Evolutionary conservation across 1,140 invertebrate genomes (phyloP).

Genomic region (Aphaenogaster rudis): DNA sequence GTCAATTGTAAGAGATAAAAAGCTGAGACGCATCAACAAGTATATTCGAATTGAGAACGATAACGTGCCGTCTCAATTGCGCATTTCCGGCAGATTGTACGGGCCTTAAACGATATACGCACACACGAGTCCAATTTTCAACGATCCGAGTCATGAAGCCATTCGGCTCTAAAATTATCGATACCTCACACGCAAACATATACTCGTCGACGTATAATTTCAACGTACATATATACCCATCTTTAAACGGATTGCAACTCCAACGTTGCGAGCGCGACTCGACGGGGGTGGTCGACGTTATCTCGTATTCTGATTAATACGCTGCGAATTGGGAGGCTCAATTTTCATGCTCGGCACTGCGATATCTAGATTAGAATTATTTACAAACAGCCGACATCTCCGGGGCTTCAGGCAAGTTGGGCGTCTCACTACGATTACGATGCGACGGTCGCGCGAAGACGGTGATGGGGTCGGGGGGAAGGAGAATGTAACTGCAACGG

Average conservation of each 20-base stretch:
- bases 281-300: constrained; percentile 11
- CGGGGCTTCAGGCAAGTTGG: background rate
- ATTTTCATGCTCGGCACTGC: constrained; percentile 37
- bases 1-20: constrained; percentile 4
- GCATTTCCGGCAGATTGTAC: background rate
- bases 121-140: background rate
- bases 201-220: constrained; percentile 2
- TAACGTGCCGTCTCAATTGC: background rate
- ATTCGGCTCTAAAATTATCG: constrained; percentile 27
- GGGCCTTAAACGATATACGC: background rate
- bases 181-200: constrained; percentile 17
- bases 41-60: background rate
- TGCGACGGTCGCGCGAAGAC: background rate
- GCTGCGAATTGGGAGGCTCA: constrained; percentile 21
- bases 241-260: constrained; percentile 13
- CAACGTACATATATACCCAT: background rate
- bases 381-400: constrained; percentile 57
- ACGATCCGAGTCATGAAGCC: background rate
- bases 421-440: constrained; percentile 18
- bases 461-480: background rate
- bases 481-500: constrained; percentile 51
- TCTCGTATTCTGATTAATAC: constrained; percentile 49
- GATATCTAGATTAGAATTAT: constrained; percentile 54
- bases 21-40: background rate
- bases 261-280: background rate